Percentiles rank a stretch among this genome's conserved stretches.
These are phyloP conservation scores for Nibea albiflora DNA, from an alignment of 2,113 vertebrate genomes.

Conservation along the genomic window DNA sequence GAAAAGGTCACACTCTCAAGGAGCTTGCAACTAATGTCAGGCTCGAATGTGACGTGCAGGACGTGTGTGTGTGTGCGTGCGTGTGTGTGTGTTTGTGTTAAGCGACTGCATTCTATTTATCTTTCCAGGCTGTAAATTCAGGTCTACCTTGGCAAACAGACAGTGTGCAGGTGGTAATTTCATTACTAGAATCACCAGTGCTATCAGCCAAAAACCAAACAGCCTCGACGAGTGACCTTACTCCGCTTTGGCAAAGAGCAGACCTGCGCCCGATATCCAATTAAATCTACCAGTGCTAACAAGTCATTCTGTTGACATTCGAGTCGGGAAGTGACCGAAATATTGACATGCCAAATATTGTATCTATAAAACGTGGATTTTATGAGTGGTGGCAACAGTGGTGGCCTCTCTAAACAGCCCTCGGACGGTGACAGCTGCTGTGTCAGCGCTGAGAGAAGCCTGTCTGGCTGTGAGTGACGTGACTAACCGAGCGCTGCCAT, in stretches of 20 bases:
- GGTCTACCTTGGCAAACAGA: slow-evolving; percentile 43
- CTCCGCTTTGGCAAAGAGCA: slow-evolving; percentile 4
- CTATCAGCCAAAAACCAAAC: slow-evolving; percentile 31
- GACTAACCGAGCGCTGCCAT: slow-evolving; percentile 22
- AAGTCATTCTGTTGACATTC: slow-evolving; percentile 34
- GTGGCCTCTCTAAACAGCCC: slow-evolving; percentile 20
- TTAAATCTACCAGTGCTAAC: slow-evolving; percentile 6
- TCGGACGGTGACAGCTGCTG: slow-evolving; percentile 44
- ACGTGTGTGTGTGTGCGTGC: background rate
- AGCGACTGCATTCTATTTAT: slow-evolving; percentile 56
- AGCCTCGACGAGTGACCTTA: slow-evolving; percentile 25
- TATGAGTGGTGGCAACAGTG: slow-evolving; percentile 4
- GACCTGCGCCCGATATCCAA: background rate
- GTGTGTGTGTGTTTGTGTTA: background rate
- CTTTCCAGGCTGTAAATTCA: slow-evolving; percentile 67
- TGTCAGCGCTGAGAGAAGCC: slow-evolving; percentile 23
- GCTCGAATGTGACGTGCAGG: background rate
- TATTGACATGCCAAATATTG: slow-evolving; percentile 37
- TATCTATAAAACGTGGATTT: slow-evolving; percentile 23
- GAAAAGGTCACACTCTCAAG: slow-evolving; percentile 68
- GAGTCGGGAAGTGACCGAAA: background rate
- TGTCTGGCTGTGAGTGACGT: slow-evolving; percentile 2
- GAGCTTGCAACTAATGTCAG: slow-evolving; percentile 45
- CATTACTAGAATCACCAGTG: slow-evolving; percentile 26
- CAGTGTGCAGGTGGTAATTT: slow-evolving; percentile 45